phyloP scores from a whole-genome alignment of 2,888 invertebrate species.

The Cepaea hortensis region DNA sequence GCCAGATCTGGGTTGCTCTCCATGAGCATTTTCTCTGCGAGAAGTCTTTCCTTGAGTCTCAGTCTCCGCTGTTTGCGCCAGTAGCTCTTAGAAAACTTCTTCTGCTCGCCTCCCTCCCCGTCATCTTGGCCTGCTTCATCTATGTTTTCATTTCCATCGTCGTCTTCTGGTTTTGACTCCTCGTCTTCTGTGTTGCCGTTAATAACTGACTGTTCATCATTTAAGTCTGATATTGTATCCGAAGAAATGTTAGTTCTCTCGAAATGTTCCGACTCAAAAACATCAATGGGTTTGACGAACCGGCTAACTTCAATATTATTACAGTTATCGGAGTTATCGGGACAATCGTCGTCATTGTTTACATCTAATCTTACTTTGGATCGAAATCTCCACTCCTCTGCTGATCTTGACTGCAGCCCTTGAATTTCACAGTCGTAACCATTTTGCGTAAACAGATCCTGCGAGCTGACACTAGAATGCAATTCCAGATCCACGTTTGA shows the following conservation, averaged over 20 bases:
- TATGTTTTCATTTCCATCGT: not conserved
- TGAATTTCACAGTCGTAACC: not conserved
- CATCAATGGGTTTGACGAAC: not conserved
- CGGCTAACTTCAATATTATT: not conserved
- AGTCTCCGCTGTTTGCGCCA: constrained; percentile 48
- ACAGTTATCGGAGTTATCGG: not conserved
- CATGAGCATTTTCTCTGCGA: constrained; percentile 39
- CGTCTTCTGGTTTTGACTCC: not conserved
- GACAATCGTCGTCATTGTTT: too few species aligned
- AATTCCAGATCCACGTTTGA: not conserved
- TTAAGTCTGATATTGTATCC: not conserved
- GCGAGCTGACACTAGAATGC: not conserved
- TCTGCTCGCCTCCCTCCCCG: constrained; percentile 29
- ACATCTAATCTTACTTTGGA: too few species aligned
- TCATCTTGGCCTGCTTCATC: not conserved
- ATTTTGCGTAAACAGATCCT: not conserved
- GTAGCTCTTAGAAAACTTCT: constrained; percentile 47
- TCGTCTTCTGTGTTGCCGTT: not conserved
- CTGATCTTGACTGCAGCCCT: too few species aligned
- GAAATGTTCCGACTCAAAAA: not conserved
- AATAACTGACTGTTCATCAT: not conserved
- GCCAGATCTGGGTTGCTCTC: constrained; percentile 36
- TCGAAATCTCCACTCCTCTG: too few species aligned
- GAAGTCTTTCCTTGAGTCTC: constrained; percentile 40
- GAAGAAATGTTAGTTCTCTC: too few species aligned